Evolutionary conservation across 2,797 vertebrate species (phyloP).

Genomic region (Distichodus sexfasciatus): DNA sequence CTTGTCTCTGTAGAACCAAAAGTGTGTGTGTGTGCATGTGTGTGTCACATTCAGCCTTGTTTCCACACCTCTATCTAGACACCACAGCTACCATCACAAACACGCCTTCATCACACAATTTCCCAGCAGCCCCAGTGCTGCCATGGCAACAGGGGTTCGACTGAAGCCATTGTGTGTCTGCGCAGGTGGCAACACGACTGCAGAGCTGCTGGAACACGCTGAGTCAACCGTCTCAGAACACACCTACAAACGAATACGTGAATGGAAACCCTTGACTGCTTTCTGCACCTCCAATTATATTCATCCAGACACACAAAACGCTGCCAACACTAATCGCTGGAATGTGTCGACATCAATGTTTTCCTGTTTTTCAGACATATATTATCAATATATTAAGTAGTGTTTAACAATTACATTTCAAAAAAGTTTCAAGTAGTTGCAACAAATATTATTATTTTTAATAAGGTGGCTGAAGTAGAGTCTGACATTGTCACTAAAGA

Average conservation of each 20-base stretch:
- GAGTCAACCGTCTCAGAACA: neutral
- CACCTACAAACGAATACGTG: neutral
- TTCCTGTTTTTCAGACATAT: too few species aligned
- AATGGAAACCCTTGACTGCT: too few species aligned
- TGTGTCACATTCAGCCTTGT: neutral
- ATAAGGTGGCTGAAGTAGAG: too few species aligned
- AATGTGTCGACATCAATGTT: too few species aligned
- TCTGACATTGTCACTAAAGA: too few species aligned
- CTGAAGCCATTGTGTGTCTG: conserved; percentile 12
- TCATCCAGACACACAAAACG: too few species aligned
- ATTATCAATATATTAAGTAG: too few species aligned
- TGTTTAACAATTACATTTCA: too few species aligned
- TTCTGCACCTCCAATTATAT: too few species aligned
- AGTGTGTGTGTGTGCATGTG: conserved; percentile 10
- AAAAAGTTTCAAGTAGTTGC: too few species aligned
- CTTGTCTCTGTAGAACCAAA: conserved; percentile 3
- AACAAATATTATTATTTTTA: too few species aligned
- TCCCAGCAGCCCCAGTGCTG: neutral
- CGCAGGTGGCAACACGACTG: conserved; percentile 16
- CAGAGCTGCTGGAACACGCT: neutral
- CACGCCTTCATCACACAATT: neutral
- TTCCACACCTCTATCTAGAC: neutral
- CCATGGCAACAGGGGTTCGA: conserved; percentile 6
- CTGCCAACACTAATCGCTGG: too few species aligned
- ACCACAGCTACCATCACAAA: conserved; percentile 5